Evolutionary conservation across 2,797 vertebrate species (phyloP).

Genomic region (Halcyon smyrnensis): DNA sequence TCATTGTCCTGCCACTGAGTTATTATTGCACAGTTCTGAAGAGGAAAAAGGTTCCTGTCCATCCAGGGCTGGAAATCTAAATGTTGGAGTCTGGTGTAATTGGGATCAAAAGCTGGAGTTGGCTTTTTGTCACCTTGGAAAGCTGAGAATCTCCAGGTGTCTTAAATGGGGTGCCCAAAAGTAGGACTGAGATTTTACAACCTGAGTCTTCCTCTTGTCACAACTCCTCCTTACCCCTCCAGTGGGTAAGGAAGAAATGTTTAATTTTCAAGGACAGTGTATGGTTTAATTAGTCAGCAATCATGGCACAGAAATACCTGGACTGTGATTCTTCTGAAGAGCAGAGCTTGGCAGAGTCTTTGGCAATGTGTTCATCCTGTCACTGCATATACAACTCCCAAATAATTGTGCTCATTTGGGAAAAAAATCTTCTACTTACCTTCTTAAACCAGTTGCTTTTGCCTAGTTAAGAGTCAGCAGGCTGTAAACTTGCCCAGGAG

Average conservation of each 20-base stretch:
- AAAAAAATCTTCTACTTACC: background rate
- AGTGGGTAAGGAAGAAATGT: background rate
- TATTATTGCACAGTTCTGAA: background rate
- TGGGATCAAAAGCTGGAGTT: background rate
- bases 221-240: background rate
- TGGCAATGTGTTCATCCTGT: background rate
- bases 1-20: background rate
- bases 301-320: background rate
- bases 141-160: background rate
- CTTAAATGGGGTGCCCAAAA: background rate
- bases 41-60: background rate
- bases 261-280: background rate
- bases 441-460: background rate
- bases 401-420: rapidly evolving
- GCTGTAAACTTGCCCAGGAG: background rate
- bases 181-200: background rate
- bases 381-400: background rate
- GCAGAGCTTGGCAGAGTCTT: background rate
- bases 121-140: background rate
- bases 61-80: background rate
- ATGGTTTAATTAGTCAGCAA: background rate
- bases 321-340: background rate
- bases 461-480: background rate
- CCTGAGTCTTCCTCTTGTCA: background rate
- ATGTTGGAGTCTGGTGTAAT: background rate